Evolutionary conservation across 2,888 invertebrate genomes (phyloP).

Genomic region (Athalia circularis): DNA sequence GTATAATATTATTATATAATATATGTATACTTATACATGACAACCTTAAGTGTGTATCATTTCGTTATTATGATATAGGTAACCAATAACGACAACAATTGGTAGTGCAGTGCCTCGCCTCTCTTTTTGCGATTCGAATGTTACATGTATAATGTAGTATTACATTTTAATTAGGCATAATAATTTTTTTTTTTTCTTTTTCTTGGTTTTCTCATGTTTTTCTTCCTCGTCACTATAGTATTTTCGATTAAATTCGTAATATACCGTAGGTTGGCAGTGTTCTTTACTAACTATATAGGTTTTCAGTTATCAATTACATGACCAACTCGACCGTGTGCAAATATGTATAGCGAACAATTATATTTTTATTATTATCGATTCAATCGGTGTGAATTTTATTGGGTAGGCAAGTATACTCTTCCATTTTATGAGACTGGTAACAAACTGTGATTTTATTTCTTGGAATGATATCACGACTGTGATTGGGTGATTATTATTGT

Average conservation of each 20-base stretch:
- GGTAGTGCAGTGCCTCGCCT: conserved; percentile 31
- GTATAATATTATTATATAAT: background rate
- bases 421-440: background rate
- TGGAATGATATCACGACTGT: no score
- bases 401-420: background rate
- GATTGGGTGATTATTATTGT: no score
- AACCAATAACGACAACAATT: conserved; percentile 27
- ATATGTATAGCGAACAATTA: conserved; percentile 49
- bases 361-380: conserved; percentile 32
- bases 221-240: background rate
- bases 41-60: conserved; percentile 39
- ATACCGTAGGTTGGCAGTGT: conserved; percentile 69
- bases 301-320: conserved; percentile 14
- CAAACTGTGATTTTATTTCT: no score
- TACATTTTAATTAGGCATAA: conserved; percentile 30
- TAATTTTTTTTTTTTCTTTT: background rate
- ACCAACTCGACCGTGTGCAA: background rate
- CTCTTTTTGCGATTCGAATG: background rate
- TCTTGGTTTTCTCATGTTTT: background rate
- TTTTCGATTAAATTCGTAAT: conserved; percentile 66
- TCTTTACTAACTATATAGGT: conserved; percentile 61
- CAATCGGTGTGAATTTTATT: background rate
- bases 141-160: background rate
- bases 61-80: conserved; percentile 6
- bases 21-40: background rate